Percentiles rank a stretch among this genome's conserved stretches.
phyloP scores from a whole-genome alignment of 2,113 vertebrate species.

The Grus americana region DNA sequence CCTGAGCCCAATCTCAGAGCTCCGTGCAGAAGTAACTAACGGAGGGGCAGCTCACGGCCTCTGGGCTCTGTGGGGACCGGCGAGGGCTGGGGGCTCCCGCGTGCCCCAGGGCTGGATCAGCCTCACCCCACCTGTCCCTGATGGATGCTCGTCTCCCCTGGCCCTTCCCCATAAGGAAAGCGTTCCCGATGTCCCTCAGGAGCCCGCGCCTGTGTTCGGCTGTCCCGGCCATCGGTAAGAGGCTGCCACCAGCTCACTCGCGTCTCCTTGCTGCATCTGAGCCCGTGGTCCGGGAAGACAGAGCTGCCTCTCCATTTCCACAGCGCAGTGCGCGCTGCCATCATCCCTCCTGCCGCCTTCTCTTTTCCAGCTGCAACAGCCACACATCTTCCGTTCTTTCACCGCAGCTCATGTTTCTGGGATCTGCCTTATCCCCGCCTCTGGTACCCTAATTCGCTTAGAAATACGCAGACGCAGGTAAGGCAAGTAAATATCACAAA shows the following conservation, averaged over 20 bases:
- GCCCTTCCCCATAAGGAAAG: not conserved
- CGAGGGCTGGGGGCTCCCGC: too few species aligned
- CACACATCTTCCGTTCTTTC: not conserved
- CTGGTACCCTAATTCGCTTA: accelerated
- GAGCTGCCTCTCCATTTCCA: not conserved
- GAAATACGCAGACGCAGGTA: not conserved
- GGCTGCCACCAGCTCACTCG: not conserved
- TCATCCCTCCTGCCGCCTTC: not conserved
- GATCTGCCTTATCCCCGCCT: too few species aligned
- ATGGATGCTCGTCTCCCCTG: accelerated
- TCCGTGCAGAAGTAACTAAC: accelerated
- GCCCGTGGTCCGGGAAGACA: accelerated
- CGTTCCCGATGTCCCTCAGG: not conserved
- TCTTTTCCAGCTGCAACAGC: not conserved
- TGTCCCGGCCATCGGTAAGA: too few species aligned
- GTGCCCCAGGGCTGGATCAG: not conserved
- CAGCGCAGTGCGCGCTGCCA: not conserved
- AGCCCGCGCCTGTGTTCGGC: not conserved
- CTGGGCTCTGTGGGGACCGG: not conserved
- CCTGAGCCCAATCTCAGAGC: accelerated
- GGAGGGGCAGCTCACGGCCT: not conserved
- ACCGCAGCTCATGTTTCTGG: accelerated
- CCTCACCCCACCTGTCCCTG: not conserved
- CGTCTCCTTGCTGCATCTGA: not conserved
- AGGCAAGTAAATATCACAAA: not conserved